Evolutionary conservation across 2,797 vertebrate species (phyloP).

Genomic region (Leptatherina wallacei): DNA sequence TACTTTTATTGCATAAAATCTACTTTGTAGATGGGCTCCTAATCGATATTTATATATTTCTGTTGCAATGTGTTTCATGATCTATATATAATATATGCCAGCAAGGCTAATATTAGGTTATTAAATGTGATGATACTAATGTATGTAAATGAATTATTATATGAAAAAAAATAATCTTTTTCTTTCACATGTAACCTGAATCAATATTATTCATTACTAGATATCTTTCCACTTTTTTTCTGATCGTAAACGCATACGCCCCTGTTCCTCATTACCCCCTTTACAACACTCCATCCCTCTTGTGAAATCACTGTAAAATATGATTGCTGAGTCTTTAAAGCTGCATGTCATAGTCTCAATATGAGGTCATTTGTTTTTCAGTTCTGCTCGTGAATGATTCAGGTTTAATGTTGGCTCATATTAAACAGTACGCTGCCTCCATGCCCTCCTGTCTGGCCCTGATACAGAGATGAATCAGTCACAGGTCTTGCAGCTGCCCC

Average conservation of each 20-base stretch:
- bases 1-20: background rate
- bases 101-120: background rate
- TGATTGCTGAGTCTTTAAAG: background rate
- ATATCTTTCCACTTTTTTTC: background rate
- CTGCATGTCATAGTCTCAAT: background rate
- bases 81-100: background rate
- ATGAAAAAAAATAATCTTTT: background rate
- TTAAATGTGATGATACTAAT: background rate
- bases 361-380: slow-evolving; percentile 4
- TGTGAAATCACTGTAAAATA: slow-evolving; percentile 26
- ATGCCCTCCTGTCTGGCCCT: background rate
- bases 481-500: background rate
- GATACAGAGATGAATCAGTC: background rate
- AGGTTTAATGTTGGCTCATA: background rate
- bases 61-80: background rate
- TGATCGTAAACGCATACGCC: background rate
- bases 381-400: slow-evolving; percentile 3
- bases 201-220: background rate
- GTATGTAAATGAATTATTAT: background rate
- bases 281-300: slow-evolving; percentile 1
- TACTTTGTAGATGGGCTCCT: background rate
- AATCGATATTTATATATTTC: background rate
- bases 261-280: background rate
- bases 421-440: background rate
- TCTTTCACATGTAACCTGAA: background rate